Evolutionary conservation across 1,140 invertebrate species (phyloP), one percentile per base, ranked within the genome.

Genomic region (Metaphire vulgaris): DNA sequence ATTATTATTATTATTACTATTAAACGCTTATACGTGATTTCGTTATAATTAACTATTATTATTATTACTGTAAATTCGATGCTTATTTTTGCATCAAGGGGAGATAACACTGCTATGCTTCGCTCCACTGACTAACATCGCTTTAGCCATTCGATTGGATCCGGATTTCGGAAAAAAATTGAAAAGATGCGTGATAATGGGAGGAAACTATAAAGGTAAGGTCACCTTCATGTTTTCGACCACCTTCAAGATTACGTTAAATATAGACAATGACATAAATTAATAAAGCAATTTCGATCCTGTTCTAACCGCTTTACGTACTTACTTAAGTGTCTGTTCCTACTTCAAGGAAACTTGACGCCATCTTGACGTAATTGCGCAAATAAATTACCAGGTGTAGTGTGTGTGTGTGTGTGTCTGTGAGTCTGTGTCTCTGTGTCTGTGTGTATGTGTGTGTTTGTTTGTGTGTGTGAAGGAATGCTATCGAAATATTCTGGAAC

Each of bases 121-220:
- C 34, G 92, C 89, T 0, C 92, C 92, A 0, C 82, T 93, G 34
- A 93, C 92, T 0, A 93, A 93, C 82, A 83, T 92, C 69, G 92
- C 92, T 1, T 79, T 92, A 74, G 89, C 92, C 1, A 87, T 91
- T 12, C 89, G 90, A 80, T 86, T 92, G 77, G 91, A 90, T 80
- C 89, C 89, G 1, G 79, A 89, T 33, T 90, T 93, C 81, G 83
- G 88, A 0, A 77, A 86, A 0, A 87, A 88, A 64, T 83, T 92
- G 0, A 90, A 90, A 79, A 88, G 89, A 70, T 83, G 92, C 68
- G 90, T 88, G 75, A 88, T 92, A 0, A 92, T 93, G 91, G 92
- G 92, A 65, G 92, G 92, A 78, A 93, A 92, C 74, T 81, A 80
- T 78, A 79, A 82, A 80, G 84, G 83, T 83, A 77, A 74, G n/a